A percentile compares a stretch with the other conserved stretches of the same genome.
Evolutionary conservation across 2,888 invertebrate genomes (phyloP).

Genomic region (Therioaphis trifolii): DNA sequence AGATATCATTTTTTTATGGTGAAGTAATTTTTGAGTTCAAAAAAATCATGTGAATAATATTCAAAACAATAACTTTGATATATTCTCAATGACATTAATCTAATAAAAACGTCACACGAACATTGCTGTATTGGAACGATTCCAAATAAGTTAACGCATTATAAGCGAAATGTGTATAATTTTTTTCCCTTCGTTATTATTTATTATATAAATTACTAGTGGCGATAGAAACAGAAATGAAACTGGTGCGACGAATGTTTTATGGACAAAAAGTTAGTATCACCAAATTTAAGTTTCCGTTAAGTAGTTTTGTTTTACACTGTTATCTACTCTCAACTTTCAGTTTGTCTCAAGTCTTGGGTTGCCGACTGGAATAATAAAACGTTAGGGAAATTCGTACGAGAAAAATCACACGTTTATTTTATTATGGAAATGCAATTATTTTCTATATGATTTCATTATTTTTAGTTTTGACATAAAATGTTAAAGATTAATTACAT

Average conservation of each 20-base stretch:
- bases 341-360: background rate
- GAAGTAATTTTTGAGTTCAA: background rate
- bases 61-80: slow-evolving; percentile 27
- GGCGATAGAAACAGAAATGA: slow-evolving; percentile 38
- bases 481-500: no score
- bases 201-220: slow-evolving; percentile 55
- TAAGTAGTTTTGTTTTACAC: slow-evolving; percentile 55
- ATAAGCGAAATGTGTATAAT: slow-evolving; percentile 38
- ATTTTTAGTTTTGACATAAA: background rate
- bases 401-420: slow-evolving; percentile 17
- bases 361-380: slow-evolving; percentile 25
- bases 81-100: slow-evolving; percentile 32
- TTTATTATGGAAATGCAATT: slow-evolving; percentile 17
- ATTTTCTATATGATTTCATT: background rate
- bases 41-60: background rate
- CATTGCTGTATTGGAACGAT: slow-evolving; percentile 27
- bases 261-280: slow-evolving; percentile 56
- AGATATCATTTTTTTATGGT: background rate
- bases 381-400: background rate
- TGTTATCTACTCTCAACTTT: slow-evolving; percentile 52
- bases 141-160: slow-evolving; percentile 49
- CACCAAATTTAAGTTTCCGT: slow-evolving; percentile 54
- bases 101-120: slow-evolving; percentile 44
- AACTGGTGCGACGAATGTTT: slow-evolving; percentile 56
- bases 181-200: slow-evolving; percentile 39